Evolutionary conservation across 2,888 invertebrate genomes (phyloP).

Genomic region (Punctoribates punctum): DNA sequence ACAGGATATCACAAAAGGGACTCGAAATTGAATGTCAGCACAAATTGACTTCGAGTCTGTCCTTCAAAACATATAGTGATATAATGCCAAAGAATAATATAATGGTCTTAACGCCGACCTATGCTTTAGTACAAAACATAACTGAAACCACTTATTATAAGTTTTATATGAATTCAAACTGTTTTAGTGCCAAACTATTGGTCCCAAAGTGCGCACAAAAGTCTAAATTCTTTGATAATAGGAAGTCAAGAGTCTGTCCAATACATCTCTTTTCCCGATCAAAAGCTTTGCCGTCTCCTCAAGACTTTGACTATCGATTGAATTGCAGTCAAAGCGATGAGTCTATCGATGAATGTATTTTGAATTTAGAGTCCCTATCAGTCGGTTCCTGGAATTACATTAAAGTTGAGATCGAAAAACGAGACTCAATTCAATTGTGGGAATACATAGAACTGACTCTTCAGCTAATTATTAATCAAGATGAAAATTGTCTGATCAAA

Average conservation of each 20-base stretch:
- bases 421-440: not conserved
- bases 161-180: constrained; percentile 30
- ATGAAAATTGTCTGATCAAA: not conserved
- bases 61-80: not conserved
- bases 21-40: constrained; percentile 38
- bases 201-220: constrained; percentile 31
- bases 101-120: constrained; percentile 18
- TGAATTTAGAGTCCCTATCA: constrained; percentile 6
- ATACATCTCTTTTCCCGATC: constrained; percentile 20
- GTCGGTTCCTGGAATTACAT: constrained; percentile 36
- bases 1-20: constrained; percentile 47
- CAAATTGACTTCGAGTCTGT: constrained; percentile 33
- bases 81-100: constrained; percentile 11
- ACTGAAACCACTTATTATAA: constrained; percentile 30
- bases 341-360: constrained; percentile 17
- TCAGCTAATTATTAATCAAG: constrained; percentile 26
- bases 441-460: not conserved
- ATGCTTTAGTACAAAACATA: constrained; percentile 24
- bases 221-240: not conserved
- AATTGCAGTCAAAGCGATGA: constrained; percentile 27
- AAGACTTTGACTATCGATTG: not conserved
- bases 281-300: constrained; percentile 29
- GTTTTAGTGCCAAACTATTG: constrained; percentile 40
- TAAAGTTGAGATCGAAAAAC: not conserved
- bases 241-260: constrained; percentile 13